Evolutionary conservation across 2,888 invertebrate species (phyloP), one percentile per base, ranked within the genome.

Genomic region (Lottia gigantea): DNA sequence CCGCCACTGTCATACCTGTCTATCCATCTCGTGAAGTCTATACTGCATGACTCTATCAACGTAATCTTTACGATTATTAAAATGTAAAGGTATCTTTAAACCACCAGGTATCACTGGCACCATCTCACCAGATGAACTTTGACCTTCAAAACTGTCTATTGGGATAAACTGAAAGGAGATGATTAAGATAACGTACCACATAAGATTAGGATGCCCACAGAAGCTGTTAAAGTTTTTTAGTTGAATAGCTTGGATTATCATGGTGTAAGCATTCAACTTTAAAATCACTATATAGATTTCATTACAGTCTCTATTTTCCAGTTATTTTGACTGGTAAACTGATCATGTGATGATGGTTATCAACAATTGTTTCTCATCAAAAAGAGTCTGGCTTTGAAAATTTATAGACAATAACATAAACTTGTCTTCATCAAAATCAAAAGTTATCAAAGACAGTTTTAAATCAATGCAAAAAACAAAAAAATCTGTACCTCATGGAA

Each of bases 81-180:
- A 92, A 19, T 91, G 91, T 47, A 92, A 86, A 0, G 91, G 90
- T 72, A 92, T 90, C 78, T 90, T 91, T 61, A 90, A 88, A 15
- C 92, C 92, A 23, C 92, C 92, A n/a, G 91, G 91, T 19, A 92
- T 90, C 64, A 92, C 91, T 0, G 92, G 91, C 26, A 92, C 91
- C 76, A 91, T 86, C 82, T 90, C 84, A n/a, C 87, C 86, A 74
- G 91, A 91, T 80, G 91, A 91, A 80, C 92, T 91, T 68, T 91
- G 91, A 16, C 92, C 92, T 84, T 92, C 92, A 85, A 92, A 92
- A 80, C 89, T 90, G 81, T 92, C 92, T 78, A 92, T 83, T 2
- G 92, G 92, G 75, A 92, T 92, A 76, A 85, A 84, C 87, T 87
- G 75, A 61, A 49, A 69, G 61, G n/a, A 49, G 15, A 55, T 16